Evolutionary conservation across 2,888 invertebrate species (phyloP).

Genomic region (Mythimna impura): DNA sequence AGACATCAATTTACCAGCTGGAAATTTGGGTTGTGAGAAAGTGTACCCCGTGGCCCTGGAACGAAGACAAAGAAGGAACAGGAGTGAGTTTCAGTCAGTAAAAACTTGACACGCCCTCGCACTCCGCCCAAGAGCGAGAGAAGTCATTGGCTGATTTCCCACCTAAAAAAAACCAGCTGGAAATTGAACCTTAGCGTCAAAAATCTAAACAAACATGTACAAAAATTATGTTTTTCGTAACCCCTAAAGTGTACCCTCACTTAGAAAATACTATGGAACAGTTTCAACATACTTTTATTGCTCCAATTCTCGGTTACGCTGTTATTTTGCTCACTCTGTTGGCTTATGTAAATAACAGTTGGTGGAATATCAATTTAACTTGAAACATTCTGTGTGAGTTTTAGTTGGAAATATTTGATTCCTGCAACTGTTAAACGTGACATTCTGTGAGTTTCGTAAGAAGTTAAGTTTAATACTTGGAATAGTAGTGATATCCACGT

Average conservation of each 20-base stretch:
- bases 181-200: neutral
- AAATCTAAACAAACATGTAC: neutral
- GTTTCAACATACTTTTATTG: constrained; percentile 19
- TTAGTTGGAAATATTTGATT: constrained; percentile 32
- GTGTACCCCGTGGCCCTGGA: no score
- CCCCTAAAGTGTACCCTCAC: constrained; percentile 1
- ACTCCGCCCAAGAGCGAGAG: no score
- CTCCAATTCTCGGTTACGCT: constrained; percentile 11
- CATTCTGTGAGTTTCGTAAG: constrained; percentile 15
- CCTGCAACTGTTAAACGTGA: constrained; percentile 28
- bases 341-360: constrained; percentile 39
- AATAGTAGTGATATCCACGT: neutral
- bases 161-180: no score
- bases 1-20: no score
- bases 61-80: no score
- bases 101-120: no score
- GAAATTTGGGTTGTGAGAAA: no score
- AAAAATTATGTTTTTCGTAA: neutral
- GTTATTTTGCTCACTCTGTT: constrained; percentile 16
- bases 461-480: neutral
- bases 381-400: constrained; percentile 23
- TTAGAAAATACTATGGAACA: neutral
- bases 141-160: neutral
- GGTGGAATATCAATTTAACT: constrained; percentile 51
- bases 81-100: no score